Conservation (phyloP, 2,888 invertebrate species). For the Parasteatoda lunata region DNA sequence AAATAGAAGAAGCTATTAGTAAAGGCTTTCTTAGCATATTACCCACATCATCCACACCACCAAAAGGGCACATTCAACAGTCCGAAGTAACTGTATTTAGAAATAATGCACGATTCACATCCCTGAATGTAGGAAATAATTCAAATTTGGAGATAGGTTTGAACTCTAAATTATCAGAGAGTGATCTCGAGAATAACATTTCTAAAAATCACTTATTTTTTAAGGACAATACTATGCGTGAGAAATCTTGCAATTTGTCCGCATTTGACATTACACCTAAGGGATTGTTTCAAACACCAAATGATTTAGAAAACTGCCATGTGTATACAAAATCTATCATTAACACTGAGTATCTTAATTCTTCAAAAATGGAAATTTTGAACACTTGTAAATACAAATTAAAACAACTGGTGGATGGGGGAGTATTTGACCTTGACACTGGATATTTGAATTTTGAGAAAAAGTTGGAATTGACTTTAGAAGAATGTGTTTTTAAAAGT, state of each 20-base stretch:
- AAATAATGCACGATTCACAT: constrained; percentile 42
- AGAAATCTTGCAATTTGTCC: no score
- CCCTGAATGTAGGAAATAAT: neutral
- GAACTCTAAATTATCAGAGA: no score
- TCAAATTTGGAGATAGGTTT: no score
- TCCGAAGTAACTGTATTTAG: constrained; percentile 76
- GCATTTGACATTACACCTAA: neutral
- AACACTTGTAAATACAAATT: constrained; percentile 74
- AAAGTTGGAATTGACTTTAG: constrained; percentile 88
- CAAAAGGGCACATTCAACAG: constrained; percentile 79
- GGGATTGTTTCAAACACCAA: constrained; percentile 23
- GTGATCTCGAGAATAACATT: no score
- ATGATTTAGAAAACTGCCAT: no score
- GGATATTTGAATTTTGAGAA: constrained; percentile 91
- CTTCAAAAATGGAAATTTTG: constrained; percentile 79
- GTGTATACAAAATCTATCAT: no score
- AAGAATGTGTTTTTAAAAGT: constrained; percentile 89
- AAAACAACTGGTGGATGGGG: constrained; percentile 86
- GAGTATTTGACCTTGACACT: constrained; percentile 86
- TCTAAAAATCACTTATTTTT: no score
- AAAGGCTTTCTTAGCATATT: constrained; percentile 67
- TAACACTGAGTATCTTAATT: constrained; percentile 84
- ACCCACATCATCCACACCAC: constrained; percentile 8
- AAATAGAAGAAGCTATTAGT: constrained; percentile 73
- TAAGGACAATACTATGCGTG: no score